These are phyloP conservation scores for Fragum whitleyi DNA, from an alignment of 2,888 invertebrate genomes.

Conservation along the genomic window DNA sequence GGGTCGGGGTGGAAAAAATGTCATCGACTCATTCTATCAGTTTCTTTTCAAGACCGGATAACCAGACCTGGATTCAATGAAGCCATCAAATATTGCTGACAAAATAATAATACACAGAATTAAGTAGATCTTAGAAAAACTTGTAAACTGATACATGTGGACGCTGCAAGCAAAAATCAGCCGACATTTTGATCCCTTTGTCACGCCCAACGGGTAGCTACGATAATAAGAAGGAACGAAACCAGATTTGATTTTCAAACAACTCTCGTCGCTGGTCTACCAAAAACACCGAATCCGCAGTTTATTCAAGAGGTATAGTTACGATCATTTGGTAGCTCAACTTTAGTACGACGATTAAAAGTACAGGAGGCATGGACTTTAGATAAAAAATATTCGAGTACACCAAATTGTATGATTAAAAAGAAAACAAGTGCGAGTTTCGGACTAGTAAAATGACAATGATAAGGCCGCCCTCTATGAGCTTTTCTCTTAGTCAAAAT, in stretches of 20 bases:
- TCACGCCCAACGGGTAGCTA: conserved; percentile 3
- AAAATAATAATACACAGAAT: conserved; percentile 42
- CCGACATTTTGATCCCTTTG: conserved; percentile 4
- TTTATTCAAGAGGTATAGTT: too few relatives aligned
- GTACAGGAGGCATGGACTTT: too few relatives aligned
- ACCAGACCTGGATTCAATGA: conserved; percentile 25
- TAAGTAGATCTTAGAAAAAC: conserved; percentile 26
- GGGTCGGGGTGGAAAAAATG: conserved; percentile 3
- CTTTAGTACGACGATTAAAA: too few relatives aligned
- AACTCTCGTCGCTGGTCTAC: too few relatives aligned
- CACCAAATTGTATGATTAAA: too few relatives aligned
- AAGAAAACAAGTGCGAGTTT: too few relatives aligned
- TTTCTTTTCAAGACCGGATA: conserved; percentile 9
- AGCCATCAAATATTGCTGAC: conserved; percentile 45
- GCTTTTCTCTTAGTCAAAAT: too few relatives aligned
- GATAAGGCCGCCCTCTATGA: too few relatives aligned
- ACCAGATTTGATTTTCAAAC: not conserved
- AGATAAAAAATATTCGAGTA: too few relatives aligned
- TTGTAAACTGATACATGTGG: conserved; percentile 26
- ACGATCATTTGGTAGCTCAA: too few relatives aligned
- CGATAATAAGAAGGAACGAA: not conserved
- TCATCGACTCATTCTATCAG: conserved; percentile 2
- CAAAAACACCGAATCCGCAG: too few relatives aligned
- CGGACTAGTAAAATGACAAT: too few relatives aligned
- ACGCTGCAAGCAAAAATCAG: conserved; percentile 13